These are phyloP conservation scores for Volucella bombylans DNA, from an alignment of 2,888 invertebrate genomes.

Conservation along the genomic window DNA sequence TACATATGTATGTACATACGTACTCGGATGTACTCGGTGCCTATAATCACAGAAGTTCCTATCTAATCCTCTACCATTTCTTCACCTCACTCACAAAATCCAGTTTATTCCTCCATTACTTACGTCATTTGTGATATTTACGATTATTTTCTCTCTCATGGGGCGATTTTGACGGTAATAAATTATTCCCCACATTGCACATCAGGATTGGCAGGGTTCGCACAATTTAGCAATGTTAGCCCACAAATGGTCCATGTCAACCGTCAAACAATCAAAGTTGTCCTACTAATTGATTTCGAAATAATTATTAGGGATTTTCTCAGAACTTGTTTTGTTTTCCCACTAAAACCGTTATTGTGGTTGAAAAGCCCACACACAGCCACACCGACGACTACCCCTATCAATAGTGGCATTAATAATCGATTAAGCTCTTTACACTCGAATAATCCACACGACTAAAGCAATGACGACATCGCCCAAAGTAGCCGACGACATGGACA, in stretches of 20 bases:
- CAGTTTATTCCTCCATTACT: constrained; percentile 32
- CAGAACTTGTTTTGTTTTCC: constrained; percentile 37
- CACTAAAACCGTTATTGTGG: constrained; percentile 12
- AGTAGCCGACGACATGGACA: constrained; percentile 65
- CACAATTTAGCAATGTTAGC: constrained; percentile 6
- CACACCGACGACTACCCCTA: constrained; percentile 46
- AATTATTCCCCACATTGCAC: constrained; percentile 44
- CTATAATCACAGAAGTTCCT: neutral
- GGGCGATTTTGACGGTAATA: constrained; percentile 36
- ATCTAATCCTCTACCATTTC: neutral
- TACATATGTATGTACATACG: no score
- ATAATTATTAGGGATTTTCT: constrained; percentile 52
- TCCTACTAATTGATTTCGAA: constrained; percentile 70
- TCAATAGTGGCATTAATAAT: constrained; percentile 71
- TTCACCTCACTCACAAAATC: neutral
- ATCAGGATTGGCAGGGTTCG: constrained; percentile 5
- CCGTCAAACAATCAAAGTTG: constrained; percentile 62
- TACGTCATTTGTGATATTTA: constrained; percentile 36
- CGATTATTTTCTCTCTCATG: constrained; percentile 27
- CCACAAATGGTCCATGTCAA: constrained; percentile 49
- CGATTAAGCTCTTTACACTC: constrained; percentile 73
- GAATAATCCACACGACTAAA: constrained; percentile 67
- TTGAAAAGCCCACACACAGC: constrained; percentile 14
- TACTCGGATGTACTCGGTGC: no score
- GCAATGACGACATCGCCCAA: constrained; percentile 52